Percentiles rank a stretch among this genome's conserved stretches.
These are phyloP conservation scores for Lithobius niger DNA, from an alignment of 1,140 invertebrate genomes.

Conservation along the genomic window DNA sequence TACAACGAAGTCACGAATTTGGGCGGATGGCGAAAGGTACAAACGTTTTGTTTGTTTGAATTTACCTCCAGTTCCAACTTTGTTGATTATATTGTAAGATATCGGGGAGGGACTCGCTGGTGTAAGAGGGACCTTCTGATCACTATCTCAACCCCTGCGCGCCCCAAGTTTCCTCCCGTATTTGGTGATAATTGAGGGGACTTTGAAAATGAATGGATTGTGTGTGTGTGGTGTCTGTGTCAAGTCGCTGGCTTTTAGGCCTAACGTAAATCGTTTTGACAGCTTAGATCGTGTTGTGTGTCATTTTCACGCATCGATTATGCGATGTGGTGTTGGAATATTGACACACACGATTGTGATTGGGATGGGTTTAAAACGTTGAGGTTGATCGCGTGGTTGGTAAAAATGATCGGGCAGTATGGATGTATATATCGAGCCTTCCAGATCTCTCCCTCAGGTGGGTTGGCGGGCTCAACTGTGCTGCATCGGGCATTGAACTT, in stretches of 20 bases:
- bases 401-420: neutral
- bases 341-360: neutral
- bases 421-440: neutral
- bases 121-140: neutral
- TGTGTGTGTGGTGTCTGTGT: too few species aligned
- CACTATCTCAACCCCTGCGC: neutral
- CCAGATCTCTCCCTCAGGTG: neutral
- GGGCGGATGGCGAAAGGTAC: slow-evolving; percentile 86
- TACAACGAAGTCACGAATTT: slow-evolving; percentile 78
- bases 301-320: too few species aligned
- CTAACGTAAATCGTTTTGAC: too few species aligned
- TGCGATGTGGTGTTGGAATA: neutral
- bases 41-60: slow-evolving; percentile 18
- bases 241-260: too few species aligned
- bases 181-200: neutral
- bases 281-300: too few species aligned
- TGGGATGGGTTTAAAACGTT: neutral
- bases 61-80: slow-evolving; percentile 10
- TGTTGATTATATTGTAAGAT: slow-evolving; percentile 2
- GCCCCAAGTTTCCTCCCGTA: neutral
- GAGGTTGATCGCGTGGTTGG: neutral
- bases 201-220: too few species aligned
- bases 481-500: neutral
- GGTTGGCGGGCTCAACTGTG: neutral
- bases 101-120: neutral